These are phyloP conservation scores for Lithophane socia DNA, from an alignment of 2,888 invertebrate genomes.

Conservation along the genomic window DNA sequence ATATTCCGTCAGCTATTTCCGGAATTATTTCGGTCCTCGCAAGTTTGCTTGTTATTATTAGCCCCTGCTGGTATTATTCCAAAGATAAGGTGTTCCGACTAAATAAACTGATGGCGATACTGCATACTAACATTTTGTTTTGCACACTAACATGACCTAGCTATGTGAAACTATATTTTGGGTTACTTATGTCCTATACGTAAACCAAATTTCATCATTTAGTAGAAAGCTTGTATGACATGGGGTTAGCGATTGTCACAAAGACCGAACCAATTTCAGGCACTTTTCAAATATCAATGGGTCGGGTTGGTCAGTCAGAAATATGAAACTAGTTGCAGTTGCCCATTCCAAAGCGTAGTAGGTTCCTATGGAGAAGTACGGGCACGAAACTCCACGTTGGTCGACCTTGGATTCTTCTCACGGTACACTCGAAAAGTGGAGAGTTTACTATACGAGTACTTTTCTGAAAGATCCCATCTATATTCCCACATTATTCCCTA, in stretches of 20 bases:
- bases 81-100: conserved; percentile 47
- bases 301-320: too few relatives aligned
- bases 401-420: too few relatives aligned
- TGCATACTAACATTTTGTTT: conserved; percentile 7
- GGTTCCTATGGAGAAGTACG: too few relatives aligned
- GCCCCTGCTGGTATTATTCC: conserved; percentile 47
- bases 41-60: conserved; percentile 60
- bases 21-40: conserved; percentile 61
- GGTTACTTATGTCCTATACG: too few relatives aligned
- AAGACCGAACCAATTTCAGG: too few relatives aligned
- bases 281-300: too few relatives aligned
- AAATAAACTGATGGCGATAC: conserved; percentile 29
- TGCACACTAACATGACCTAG: neutral
- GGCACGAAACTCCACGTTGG: too few relatives aligned
- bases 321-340: too few relatives aligned
- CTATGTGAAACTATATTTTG: neutral
- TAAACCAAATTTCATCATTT: too few relatives aligned
- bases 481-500: conserved; percentile 3
- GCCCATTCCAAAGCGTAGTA: too few relatives aligned
- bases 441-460: neutral
- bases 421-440: neutral
- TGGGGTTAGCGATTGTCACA: too few relatives aligned
- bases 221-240: too few relatives aligned
- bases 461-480: neutral
- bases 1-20: conserved; percentile 67